These are phyloP conservation scores for Xenops minutus DNA, from an alignment of 2,797 vertebrate species.

Conservation along the genomic window DNA sequence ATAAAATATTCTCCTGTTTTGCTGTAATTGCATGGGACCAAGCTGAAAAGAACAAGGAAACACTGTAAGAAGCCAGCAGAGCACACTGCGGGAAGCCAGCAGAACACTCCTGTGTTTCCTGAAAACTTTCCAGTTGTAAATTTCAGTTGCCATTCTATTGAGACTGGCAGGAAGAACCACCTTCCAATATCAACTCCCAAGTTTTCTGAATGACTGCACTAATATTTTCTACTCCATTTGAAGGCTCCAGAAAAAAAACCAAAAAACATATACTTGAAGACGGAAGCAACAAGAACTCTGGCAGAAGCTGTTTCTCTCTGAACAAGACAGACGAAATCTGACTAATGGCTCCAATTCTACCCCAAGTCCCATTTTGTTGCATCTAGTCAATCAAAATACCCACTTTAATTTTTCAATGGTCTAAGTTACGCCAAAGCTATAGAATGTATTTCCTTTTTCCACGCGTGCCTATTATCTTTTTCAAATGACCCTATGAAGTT, in stretches of 20 bases:
- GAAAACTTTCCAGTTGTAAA: slow-evolving; percentile 1
- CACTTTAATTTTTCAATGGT: not conserved
- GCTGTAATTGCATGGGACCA: not conserved
- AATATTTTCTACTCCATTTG: not conserved
- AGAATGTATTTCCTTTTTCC: not conserved
- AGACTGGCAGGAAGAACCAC: not conserved
- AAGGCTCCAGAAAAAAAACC: not conserved
- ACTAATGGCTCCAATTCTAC: not conserved
- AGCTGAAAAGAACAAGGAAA: not conserved
- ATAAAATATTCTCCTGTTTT: not conserved
- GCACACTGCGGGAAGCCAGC: not conserved
- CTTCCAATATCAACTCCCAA: not conserved
- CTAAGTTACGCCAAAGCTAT: not conserved
- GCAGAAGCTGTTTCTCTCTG: not conserved
- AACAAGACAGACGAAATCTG: not conserved
- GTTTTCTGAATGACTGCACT: not conserved
- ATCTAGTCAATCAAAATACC: not conserved
- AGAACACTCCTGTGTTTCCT: not conserved
- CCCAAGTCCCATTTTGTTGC: not conserved
- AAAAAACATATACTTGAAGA: not conserved
- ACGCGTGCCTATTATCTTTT: not conserved
- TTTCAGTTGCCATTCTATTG: not conserved
- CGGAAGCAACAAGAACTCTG: not conserved
- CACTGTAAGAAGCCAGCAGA: not conserved
- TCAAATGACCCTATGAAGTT: not conserved